Base-by-base conservation (phyloP, 1,140 invertebrate species). In the silkworm (Bombyx mori) region DNA sequence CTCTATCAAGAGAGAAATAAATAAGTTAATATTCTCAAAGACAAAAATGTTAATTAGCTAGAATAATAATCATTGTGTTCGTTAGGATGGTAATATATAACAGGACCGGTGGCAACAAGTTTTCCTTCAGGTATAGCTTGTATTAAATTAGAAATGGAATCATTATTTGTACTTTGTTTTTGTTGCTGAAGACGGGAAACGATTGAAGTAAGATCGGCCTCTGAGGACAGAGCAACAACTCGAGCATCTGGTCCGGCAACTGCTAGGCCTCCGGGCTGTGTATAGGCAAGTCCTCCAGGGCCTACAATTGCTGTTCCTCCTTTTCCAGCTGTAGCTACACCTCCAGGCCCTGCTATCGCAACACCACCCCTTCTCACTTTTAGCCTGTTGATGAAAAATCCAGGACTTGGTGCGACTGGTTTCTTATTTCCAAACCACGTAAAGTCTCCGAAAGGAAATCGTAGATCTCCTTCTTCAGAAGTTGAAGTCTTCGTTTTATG, bases 261-360 rank as follows among this genome's bases (percentile, higher is more conserved):
- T 5, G 92, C 92, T 2, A 93, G 71, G 35, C 92, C 92, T 22
- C 89, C 90, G 6, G 91, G 91, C 67, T 92, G 91, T 1, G 92
- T 93, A 57, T 92, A 92, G 0, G 92, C 93, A 42, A 92, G 87
- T 0, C 92, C 92, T 8, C 92, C 92, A 6, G 93, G 92, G 5
- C 93, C 92, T 1, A 94, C 92, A 47, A 94, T 93, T 0, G 93
- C 92, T 1, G 92, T 93, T 7, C 93, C 93, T 3, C 93, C 93
- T 62, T 89, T 90, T 7, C 92, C 92, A 1, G 92, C 92, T 2
- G 92, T 93, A 0, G 93, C 93, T 46, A 93, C 91, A 51, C 92
- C 92, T 7, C 92, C 92, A 0, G 93, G 92, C 0, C 93, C 93
- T 2, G 92, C 93, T 42, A 94, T 93, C 0, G 93, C 92, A 1